These are phyloP conservation scores for Sciurus niger DNA, from an alignment of 2,113 vertebrate species.

Conservation along the genomic window DNA sequence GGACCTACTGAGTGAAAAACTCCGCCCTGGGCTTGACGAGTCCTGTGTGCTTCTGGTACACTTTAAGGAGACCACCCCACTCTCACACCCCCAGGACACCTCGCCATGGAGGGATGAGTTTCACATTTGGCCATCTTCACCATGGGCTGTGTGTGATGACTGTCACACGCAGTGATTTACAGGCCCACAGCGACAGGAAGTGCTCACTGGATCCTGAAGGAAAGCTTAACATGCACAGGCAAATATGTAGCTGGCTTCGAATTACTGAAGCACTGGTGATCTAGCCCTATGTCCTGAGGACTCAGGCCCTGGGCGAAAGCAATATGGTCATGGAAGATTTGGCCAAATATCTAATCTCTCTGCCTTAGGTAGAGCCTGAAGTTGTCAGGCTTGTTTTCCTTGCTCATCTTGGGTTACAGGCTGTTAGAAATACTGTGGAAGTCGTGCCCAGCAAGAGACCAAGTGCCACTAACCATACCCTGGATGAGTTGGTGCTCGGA, in stretches of 20 bases:
- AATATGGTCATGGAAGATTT: neutral
- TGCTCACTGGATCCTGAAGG: neutral
- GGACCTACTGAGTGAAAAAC: neutral
- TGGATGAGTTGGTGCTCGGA: no score
- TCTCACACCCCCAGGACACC: neutral
- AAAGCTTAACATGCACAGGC: neutral
- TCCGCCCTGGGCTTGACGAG: neutral
- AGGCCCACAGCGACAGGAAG: neutral
- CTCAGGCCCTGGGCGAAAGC: neutral
- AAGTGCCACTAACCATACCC: no score
- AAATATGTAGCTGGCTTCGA: neutral
- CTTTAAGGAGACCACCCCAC: neutral
- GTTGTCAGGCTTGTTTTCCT: neutral
- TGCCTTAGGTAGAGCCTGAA: neutral
- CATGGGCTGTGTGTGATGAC: neutral
- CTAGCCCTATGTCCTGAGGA: neutral
- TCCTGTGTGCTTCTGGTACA: neutral
- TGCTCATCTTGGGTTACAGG: neutral
- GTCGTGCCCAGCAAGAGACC: no score
- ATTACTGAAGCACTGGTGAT: neutral
- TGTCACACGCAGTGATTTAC: neutral
- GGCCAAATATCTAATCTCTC: neutral
- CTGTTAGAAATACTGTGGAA: neutral
- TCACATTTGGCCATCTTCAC: neutral
- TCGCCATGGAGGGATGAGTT: neutral